Conservation (phyloP, 2,797 vertebrate species). For the Trichosurus vulpecula region DNA sequence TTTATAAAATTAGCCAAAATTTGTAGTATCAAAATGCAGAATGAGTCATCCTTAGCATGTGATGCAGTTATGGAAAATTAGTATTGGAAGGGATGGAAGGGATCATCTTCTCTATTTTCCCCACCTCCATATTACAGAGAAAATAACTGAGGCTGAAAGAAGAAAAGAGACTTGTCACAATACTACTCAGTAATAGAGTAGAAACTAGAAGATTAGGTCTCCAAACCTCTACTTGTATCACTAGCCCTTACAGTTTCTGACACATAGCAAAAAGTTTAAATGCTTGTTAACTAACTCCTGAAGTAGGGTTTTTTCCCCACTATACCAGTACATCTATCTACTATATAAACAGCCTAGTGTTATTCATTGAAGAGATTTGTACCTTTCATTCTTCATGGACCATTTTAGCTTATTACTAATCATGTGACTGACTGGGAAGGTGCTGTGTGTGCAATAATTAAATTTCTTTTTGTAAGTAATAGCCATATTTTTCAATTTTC, state of each 20-base stretch:
- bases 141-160: background rate
- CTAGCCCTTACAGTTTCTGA: background rate
- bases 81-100: background rate
- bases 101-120: background rate
- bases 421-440: background rate
- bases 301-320: background rate
- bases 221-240: background rate
- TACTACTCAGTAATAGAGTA: background rate
- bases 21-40: background rate
- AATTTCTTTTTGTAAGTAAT: slow-evolving; percentile 27
- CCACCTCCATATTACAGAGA: background rate
- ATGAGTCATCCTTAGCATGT: background rate
- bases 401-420: background rate
- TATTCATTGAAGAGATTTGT: background rate
- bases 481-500: background rate
- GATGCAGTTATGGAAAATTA: background rate
- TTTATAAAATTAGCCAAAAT: background rate
- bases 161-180: background rate
- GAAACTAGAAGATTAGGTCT: background rate
- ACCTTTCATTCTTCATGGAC: background rate
- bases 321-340: background rate
- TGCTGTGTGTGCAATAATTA: slow-evolving; percentile 49
- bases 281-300: background rate
- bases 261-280: background rate
- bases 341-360: background rate